phyloP scores from a whole-genome alignment of 2,888 invertebrate genomes.

The Hypena proboscidalis region DNA sequence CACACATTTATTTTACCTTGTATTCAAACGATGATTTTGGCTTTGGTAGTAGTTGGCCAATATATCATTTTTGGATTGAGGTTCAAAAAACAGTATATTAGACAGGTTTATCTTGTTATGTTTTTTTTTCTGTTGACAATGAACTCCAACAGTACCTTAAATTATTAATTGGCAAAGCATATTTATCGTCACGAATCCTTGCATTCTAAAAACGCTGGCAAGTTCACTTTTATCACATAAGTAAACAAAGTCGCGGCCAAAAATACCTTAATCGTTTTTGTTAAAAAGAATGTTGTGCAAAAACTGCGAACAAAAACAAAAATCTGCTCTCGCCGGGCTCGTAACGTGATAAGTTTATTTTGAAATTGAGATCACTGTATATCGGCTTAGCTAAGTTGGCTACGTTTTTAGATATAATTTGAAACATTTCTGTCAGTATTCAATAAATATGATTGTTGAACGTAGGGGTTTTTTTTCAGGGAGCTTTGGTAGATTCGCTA shows the following conservation, averaged over 20 bases:
- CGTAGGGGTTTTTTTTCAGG: no score
- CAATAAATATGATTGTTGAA: no score
- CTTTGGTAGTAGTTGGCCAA: background rate
- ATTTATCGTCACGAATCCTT: constrained; percentile 52
- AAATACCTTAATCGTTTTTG: constrained; percentile 61
- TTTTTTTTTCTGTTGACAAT: background rate
- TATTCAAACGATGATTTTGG: constrained; percentile 2
- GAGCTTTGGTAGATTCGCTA: no score
- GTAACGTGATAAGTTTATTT: constrained; percentile 82
- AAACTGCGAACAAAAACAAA: constrained; percentile 72
- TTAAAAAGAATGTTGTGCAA: constrained; percentile 69
- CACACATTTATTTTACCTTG: constrained; percentile 9
- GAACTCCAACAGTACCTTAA: background rate
- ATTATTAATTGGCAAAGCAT: constrained; percentile 30
- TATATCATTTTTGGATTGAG: background rate
- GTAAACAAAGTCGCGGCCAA: constrained; percentile 71
- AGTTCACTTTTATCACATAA: constrained; percentile 71
- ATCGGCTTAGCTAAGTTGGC: constrained; percentile 50
- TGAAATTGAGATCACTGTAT: constrained; percentile 68
- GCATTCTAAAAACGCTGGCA: constrained; percentile 50
- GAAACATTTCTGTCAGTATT: no score
- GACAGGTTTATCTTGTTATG: no score
- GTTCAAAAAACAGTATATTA: no score
- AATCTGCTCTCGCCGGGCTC: constrained; percentile 62
- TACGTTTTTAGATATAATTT: constrained; percentile 16